Evolutionary conservation across 2,797 vertebrate genomes (phyloP).

Genomic region (Loriculus beryllinus): DNA sequence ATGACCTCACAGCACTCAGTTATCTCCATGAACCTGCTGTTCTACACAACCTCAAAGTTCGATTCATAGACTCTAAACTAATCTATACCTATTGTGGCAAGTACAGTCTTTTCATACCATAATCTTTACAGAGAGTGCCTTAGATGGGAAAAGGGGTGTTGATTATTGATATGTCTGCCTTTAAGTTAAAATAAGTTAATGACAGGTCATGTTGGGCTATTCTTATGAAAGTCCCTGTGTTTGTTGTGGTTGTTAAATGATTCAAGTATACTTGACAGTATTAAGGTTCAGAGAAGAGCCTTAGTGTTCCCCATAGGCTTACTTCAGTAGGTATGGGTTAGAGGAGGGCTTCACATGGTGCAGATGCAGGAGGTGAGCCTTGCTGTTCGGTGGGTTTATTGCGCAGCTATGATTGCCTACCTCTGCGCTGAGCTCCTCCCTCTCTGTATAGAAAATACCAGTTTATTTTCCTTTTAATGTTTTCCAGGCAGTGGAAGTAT

Average conservation of each 20-base stretch:
- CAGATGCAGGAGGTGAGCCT: background rate
- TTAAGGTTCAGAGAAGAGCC: background rate
- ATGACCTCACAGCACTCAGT: constrained; percentile 97
- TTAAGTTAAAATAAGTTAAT: background rate
- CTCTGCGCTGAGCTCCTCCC: background rate
- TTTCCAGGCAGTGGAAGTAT: background rate
- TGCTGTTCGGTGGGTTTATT: background rate
- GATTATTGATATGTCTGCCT: background rate
- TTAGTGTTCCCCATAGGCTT: background rate
- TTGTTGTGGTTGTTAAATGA: background rate
- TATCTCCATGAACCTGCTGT: constrained; percentile 97
- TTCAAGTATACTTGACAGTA: background rate
- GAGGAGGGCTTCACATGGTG: background rate
- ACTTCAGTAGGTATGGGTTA: background rate
- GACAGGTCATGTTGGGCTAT: rapidly evolving
- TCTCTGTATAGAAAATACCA: background rate
- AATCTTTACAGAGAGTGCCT: background rate
- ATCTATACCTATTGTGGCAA: constrained; percentile 99
- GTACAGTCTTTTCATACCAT: background rate
- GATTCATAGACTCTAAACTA: constrained; percentile 96
- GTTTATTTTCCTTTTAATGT: background rate
- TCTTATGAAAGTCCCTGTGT: background rate
- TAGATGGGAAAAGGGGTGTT: background rate
- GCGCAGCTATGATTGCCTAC: rapidly evolving
- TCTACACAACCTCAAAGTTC: constrained; percentile 96